Evolutionary conservation across 2,113 vertebrate genomes (phyloP).

Genomic region (Girardinichthys multiradiatus): DNA sequence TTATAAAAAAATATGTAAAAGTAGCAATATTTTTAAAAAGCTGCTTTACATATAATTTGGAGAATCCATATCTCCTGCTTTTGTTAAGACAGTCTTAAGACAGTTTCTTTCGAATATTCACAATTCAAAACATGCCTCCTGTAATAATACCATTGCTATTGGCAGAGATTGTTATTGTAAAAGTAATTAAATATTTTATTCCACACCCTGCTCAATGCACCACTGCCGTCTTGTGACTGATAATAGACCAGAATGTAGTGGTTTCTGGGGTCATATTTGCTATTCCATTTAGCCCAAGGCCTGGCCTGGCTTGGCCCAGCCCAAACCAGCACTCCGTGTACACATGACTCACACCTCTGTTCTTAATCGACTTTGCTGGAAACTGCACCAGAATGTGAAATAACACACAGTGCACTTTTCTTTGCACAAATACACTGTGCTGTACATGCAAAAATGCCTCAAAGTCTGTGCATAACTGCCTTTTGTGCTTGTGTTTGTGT

Average conservation of each 20-base stretch:
- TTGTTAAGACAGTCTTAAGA: too few species aligned
- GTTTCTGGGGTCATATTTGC: constrained; percentile 45
- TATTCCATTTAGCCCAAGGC: constrained; percentile 47
- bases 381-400: constrained; percentile 29
- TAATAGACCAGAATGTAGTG: constrained; percentile 28
- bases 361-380: constrained; percentile 53
- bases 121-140: not conserved
- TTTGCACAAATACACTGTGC: constrained; percentile 12
- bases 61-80: too few species aligned
- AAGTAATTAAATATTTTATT: constrained; percentile 5
- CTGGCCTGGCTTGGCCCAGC: not conserved
- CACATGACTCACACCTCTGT: constrained; percentile 61
- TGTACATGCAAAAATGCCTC: constrained; percentile 8
- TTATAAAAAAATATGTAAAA: too few species aligned
- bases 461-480: constrained; percentile 10
- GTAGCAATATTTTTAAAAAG: too few species aligned
- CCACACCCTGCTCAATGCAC: constrained; percentile 10
- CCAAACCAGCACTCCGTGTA: constrained; percentile 34
- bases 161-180: not conserved
- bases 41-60: too few species aligned
- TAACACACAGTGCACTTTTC: constrained; percentile 22
- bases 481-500: constrained; percentile 15
- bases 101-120: too few species aligned
- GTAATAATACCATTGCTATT: too few species aligned
- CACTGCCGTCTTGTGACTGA: constrained; percentile 25